Percentiles rank a stretch among this genome's conserved stretches.
These are phyloP conservation scores for Pandion haliaetus DNA, from an alignment of 2,113 vertebrate species.

Conservation along the genomic window DNA sequence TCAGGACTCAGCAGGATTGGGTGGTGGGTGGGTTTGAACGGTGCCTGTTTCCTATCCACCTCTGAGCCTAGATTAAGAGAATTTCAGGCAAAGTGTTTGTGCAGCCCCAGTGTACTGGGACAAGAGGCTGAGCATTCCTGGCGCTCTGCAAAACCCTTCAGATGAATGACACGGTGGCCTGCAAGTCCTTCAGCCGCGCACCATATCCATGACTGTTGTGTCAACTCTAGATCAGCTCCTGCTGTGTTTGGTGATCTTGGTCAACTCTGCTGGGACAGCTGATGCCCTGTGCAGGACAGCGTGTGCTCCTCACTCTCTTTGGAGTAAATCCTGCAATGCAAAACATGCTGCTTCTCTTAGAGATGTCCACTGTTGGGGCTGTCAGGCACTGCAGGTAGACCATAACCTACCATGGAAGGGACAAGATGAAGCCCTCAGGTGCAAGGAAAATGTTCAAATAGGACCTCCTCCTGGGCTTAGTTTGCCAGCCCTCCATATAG, in stretches of 20 bases:
- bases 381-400: rapidly evolving
- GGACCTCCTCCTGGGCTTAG: neutral
- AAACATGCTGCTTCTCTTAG: neutral
- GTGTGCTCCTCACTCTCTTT: rapidly evolving
- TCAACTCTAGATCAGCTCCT: neutral
- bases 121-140: neutral
- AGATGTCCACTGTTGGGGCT: rapidly evolving
- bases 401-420: neutral
- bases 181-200: neutral
- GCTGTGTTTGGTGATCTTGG: neutral
- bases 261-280: neutral
- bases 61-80: neutral
- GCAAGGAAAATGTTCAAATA: neutral
- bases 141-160: neutral
- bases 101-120: neutral
- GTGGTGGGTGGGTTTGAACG: neutral
- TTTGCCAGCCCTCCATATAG: neutral
- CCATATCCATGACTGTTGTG: rapidly evolving
- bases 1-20: neutral
- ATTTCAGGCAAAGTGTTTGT: neutral
- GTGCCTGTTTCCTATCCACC: neutral
- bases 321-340: neutral
- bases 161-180: rapidly evolving
- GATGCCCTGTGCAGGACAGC: neutral
- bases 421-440: neutral